Base-by-base conservation (phyloP, 2,797 vertebrate genomes). In the Labeo calbasu region DNA sequence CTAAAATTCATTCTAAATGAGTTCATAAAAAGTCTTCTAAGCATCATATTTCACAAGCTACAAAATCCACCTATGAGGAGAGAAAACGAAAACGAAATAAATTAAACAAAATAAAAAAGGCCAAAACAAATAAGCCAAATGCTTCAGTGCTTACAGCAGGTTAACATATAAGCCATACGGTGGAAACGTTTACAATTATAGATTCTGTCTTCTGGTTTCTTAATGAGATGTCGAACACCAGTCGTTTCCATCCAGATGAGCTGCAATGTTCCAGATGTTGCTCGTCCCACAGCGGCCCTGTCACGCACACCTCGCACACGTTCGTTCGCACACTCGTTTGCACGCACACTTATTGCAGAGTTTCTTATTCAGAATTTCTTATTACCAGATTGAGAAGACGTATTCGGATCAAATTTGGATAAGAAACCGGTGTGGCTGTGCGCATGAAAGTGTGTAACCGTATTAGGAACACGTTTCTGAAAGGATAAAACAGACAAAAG, bases 11-110 rank as follows among this genome's bases (percentile, higher is more conserved):
- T 90, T 93, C 93, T 90, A 86, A 78, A 83, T 80, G 87, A 93
- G 90, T 93, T 88, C 89, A 92, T 88, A 92, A 88, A 93, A 92
- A 92, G 87, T 89, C 70, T 84, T 80, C 85, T 90, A 89, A 92
- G 87, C 90, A 89, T 92, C 86, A 93, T 92, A 91, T 94, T 94
- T 88, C 92, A 94, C 93, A 92, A 93, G 94, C 94, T 95, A 95
- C 94, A 95, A 96, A 96, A 95, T 93, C 88, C 93, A 94, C 92
- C 91, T 91, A 92, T 87, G 77, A 90, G 84, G 68, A 70, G 80
- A 51, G 77, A 36, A 32, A 57, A 43, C 82, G 77, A 83, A 80
- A 61, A 66, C 82, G 10, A 83, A 63, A 79, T n/a, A 66, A 46
- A 86, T 88, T 40, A 36, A 89, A 89, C 77, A 87, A 1, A 87